phyloP scores from a whole-genome alignment of 2,113 vertebrate species.

The Nibea albiflora region DNA sequence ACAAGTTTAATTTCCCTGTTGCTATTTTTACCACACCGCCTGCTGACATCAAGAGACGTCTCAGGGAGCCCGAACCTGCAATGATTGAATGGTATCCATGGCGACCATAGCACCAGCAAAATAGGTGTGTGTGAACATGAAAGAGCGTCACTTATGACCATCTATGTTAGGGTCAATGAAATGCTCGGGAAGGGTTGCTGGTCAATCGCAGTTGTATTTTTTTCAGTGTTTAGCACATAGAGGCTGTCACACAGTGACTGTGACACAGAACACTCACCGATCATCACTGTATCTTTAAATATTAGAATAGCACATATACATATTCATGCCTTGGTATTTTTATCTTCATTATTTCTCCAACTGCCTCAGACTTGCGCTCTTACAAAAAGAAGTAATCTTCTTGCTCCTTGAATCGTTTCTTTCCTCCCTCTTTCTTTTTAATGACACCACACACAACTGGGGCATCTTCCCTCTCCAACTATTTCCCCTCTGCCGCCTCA shows the following conservation, averaged over 20 bases:
- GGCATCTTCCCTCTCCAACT: background rate
- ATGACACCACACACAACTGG: constrained; percentile 28
- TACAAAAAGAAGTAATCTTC: constrained; percentile 10
- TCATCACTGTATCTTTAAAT: background rate
- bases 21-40: constrained; percentile 33
- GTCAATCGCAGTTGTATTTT: background rate
- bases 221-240: background rate
- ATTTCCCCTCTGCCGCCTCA: background rate
- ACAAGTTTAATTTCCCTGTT: constrained; percentile 15
- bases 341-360: constrained; percentile 22
- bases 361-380: constrained; percentile 29
- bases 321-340: background rate
- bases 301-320: background rate
- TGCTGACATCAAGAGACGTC: background rate
- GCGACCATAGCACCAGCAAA: constrained; percentile 23
- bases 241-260: background rate
- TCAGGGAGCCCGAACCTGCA: constrained; percentile 15
- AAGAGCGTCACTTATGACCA: background rate
- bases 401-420: constrained; percentile 46
- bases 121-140: background rate
- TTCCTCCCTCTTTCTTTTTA: constrained; percentile 22
- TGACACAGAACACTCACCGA: background rate
- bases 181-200: background rate
- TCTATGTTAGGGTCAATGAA: background rate
- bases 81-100: constrained; percentile 44